Conservation (phyloP, 1,140 invertebrate species). For the Periplaneta americana region DNA sequence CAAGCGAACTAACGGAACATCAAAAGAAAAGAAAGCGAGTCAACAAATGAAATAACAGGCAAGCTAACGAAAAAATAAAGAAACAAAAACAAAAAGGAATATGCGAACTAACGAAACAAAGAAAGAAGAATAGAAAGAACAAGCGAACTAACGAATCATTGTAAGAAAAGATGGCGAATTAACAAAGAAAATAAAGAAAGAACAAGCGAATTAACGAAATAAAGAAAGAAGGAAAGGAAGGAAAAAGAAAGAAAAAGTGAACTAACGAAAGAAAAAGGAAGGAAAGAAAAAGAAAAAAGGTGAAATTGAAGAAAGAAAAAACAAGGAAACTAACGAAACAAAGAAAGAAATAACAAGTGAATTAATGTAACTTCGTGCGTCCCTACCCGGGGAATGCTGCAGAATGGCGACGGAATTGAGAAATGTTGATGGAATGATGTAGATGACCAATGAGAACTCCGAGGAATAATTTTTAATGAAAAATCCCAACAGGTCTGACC, state of each 20-base stretch:
- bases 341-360: too few species aligned
- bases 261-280: not conserved
- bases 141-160: slow-evolving; percentile 7
- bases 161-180: slow-evolving; percentile 5
- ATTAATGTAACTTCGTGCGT: too few species aligned
- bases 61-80: slow-evolving; percentile 11
- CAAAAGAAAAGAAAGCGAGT: slow-evolving; percentile 14
- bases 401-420: too few species aligned
- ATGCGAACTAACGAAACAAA: slow-evolving; percentile 12
- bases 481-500: too few species aligned
- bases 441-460: too few species aligned
- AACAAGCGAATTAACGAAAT: slow-evolving; percentile 7
- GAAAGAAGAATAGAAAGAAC: not conserved
- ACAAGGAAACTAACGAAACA: too few species aligned
- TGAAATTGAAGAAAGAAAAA: too few species aligned
- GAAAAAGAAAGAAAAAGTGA: not conserved
- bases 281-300: too few species aligned
- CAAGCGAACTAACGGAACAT: not conserved
- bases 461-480: too few species aligned
- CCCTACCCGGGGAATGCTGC: too few species aligned
- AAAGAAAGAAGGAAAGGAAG: slow-evolving; percentile 5
- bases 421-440: too few species aligned
- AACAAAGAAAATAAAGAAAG: slow-evolving; percentile 12
- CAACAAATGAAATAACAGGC: slow-evolving; percentile 15
- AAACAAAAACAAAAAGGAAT: slow-evolving; percentile 6